phyloP scores from a whole-genome alignment of 2,888 invertebrate genomes.

The Drosophila engyochracea region DNA sequence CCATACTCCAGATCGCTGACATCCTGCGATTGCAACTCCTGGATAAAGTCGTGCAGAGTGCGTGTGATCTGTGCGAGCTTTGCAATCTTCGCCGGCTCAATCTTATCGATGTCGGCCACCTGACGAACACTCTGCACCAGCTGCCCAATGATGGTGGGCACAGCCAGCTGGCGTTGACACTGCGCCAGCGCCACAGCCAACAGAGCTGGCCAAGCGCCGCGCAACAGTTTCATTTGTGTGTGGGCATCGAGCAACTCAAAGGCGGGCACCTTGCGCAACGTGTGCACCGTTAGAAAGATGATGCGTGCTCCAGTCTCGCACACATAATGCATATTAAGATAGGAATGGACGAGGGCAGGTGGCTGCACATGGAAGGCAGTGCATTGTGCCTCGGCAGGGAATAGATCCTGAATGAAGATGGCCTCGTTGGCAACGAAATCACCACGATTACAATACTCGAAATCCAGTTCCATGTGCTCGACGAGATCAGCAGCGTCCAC shows the following conservation, averaged over 20 bases:
- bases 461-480: constrained; percentile 72
- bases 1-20: constrained; percentile 95
- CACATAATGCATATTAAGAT: constrained; percentile 96
- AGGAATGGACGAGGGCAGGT: constrained; percentile 92
- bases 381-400: constrained; percentile 88
- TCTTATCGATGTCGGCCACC: constrained; percentile 87
- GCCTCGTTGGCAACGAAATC: constrained; percentile 80
- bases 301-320: constrained; percentile 98
- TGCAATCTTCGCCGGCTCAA: constrained; percentile 91
- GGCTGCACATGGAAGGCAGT: constrained; percentile 91
- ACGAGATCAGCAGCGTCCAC: constrained; percentile 66
- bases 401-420: constrained; percentile 87
- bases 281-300: constrained; percentile 95
- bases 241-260: constrained; percentile 93
- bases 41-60: constrained; percentile 93
- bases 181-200: constrained; percentile 96
- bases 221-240: constrained; percentile 92
- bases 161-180: constrained; percentile 90
- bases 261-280: constrained; percentile 94
- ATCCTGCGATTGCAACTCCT: constrained; percentile 90
- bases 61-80: constrained; percentile 92
- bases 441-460: constrained; percentile 71
- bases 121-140: constrained; percentile 88
- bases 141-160: constrained; percentile 93
- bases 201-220: constrained; percentile 96